A percentile compares a stretch with the other conserved stretches of the same genome.
Evolutionary conservation across 1,140 invertebrate genomes (phyloP).

Genomic region (Rhynchophorus ferrugineus): DNA sequence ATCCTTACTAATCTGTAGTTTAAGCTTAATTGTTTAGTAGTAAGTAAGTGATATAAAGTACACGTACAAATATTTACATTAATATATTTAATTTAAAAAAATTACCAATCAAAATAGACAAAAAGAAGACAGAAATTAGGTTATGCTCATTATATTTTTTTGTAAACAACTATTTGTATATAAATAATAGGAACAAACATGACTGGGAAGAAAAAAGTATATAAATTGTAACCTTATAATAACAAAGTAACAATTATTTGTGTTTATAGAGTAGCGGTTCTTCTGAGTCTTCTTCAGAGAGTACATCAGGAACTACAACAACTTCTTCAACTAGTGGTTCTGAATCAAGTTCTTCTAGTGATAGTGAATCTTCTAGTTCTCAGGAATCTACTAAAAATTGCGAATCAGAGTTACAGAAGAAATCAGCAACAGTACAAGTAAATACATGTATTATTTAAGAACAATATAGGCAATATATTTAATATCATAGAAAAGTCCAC

Average conservation of each 20-base stretch:
- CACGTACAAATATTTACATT: no score
- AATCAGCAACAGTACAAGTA: conserved; percentile 9
- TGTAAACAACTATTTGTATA: no score
- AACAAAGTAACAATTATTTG: no score
- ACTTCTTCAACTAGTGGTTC: conserved; percentile 13
- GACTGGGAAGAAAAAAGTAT: neutral
- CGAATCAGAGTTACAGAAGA: conserved; percentile 7
- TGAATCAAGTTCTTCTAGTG: conserved; percentile 15
- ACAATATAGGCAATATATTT: neutral
- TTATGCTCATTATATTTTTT: neutral
- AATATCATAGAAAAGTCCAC: conserved; percentile 29
- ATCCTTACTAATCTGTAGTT: no score
- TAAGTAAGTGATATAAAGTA: no score
- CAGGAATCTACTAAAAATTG: conserved; percentile 11
- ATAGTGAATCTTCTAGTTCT: conserved; percentile 12
- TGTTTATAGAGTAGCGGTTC: conserved; percentile 6
- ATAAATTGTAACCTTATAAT: neutral
- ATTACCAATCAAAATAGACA: no score
- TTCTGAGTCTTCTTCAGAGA: conserved; percentile 10
- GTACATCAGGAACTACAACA: conserved; percentile 9
- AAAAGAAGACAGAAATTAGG: neutral
- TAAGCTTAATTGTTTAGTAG: no score
- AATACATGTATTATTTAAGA: neutral
- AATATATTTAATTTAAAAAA: no score
- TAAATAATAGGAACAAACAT: no score